Conservation (phyloP, 1,140 invertebrate species). For the Steinernema khuongi region DNA sequence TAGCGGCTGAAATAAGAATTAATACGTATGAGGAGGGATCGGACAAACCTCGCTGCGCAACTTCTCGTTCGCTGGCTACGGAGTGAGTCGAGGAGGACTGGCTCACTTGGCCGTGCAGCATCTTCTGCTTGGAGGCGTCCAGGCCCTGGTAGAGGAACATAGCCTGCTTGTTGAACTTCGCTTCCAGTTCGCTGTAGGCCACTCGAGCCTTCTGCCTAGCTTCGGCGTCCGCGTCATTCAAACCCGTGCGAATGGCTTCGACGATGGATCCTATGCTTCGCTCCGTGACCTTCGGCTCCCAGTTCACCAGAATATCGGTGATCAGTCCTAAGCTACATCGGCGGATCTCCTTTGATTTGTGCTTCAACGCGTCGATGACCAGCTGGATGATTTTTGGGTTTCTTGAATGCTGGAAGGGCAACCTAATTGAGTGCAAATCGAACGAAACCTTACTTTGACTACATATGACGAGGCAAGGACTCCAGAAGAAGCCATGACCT, state of each 20-base stretch:
- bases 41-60: slow-evolving; percentile 35
- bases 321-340: slow-evolving; percentile 74
- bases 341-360: slow-evolving; percentile 87
- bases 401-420: slow-evolving; percentile 66
- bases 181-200: slow-evolving; percentile 81
- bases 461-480: slow-evolving; percentile 80
- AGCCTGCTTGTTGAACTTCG: slow-evolving; percentile 82
- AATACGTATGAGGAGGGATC: slow-evolving; percentile 15
- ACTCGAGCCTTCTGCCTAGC: slow-evolving; percentile 66
- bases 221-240: slow-evolving; percentile 83
- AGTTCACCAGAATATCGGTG: slow-evolving; percentile 74
- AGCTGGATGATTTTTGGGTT: slow-evolving; percentile 79
- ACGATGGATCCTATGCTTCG: slow-evolving; percentile 72
- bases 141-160: slow-evolving; percentile 76
- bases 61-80: slow-evolving; percentile 56
- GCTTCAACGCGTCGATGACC: slow-evolving; percentile 71
- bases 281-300: slow-evolving; percentile 76
- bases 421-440: background rate
- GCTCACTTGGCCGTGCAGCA: slow-evolving; percentile 68
- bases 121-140: slow-evolving; percentile 76
- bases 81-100: slow-evolving; percentile 50
- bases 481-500: slow-evolving; percentile 86
- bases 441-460: slow-evolving; percentile 64
- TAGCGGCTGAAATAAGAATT: no score
- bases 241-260: slow-evolving; percentile 79